Percentiles rank a stretch among this genome's conserved stretches.
phyloP scores from a whole-genome alignment of 2,113 vertebrate species.

The Prochilodus magdalenae region DNA sequence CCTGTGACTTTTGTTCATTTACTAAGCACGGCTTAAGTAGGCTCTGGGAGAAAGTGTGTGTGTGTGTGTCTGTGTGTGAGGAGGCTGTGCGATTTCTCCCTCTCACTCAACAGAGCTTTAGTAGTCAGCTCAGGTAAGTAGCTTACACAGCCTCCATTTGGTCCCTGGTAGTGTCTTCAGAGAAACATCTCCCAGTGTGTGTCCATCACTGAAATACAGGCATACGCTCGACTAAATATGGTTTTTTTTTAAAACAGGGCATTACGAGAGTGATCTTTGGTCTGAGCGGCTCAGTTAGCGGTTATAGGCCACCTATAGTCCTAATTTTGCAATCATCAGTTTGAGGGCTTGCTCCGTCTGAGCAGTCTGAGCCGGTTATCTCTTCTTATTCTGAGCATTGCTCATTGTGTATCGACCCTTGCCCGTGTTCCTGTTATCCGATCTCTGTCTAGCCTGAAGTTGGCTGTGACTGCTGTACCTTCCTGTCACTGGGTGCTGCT shows the following conservation, averaged over 20 bases:
- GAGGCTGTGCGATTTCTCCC: constrained; percentile 39
- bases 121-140: constrained; percentile 75
- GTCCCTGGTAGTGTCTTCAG: constrained; percentile 50
- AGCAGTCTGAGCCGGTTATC: background rate
- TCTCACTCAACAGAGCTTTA: constrained; percentile 65
- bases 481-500: background rate
- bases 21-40: constrained; percentile 4
- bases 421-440: background rate
- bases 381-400: background rate
- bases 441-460: background rate
- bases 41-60: background rate
- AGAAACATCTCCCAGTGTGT: constrained; percentile 50
- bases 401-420: background rate
- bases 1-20: background rate
- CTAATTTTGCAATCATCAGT: background rate
- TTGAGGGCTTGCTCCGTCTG: background rate
- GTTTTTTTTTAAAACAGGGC: background rate
- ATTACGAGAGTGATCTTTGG: background rate
- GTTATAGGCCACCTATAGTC: background rate
- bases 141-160: constrained; percentile 76
- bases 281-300: background rate
- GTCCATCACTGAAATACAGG: background rate
- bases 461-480: background rate
- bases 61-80: constrained; percentile 4
- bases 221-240: constrained; percentile 40